phyloP scores from a whole-genome alignment of 2,797 vertebrate genomes.

The Schizopygopsis pylzovi region DNA sequence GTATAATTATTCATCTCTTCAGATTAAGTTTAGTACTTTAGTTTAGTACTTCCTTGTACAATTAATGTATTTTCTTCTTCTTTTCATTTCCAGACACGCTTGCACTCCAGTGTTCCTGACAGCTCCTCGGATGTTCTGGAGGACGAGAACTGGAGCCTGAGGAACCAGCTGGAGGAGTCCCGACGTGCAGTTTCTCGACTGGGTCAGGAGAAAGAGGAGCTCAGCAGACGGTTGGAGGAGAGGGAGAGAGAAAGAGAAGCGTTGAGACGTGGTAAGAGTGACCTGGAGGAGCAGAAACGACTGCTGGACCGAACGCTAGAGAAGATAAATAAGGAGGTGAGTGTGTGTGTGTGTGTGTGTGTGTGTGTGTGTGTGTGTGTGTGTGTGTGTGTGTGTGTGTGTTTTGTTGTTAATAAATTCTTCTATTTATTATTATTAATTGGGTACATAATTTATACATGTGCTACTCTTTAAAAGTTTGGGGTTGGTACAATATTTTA shows the following conservation, averaged over 20 bases:
- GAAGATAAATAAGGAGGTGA: constrained; percentile 91
- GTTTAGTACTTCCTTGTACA: neutral
- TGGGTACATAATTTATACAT: neutral
- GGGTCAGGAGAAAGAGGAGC: constrained; percentile 84
- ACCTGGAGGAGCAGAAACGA: constrained; percentile 93
- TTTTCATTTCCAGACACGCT: constrained; percentile 66
- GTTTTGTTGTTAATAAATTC: neutral
- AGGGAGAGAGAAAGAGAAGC: constrained; percentile 86
- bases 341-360: constrained; percentile 66
- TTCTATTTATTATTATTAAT: neutral
- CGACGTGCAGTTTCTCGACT: constrained; percentile 77
- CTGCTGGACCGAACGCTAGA: constrained; percentile 86
- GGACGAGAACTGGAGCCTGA: constrained; percentile 81
- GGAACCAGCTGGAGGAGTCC: constrained; percentile 85
- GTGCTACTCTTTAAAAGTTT: neutral
- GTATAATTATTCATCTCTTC: neutral
- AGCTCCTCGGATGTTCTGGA: constrained; percentile 79
- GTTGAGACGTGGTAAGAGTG: constrained; percentile 80
- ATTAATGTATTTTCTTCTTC: neutral
- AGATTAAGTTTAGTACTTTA: neutral
- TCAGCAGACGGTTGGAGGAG: constrained; percentile 82
- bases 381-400: too few species aligned
- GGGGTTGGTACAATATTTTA: neutral
- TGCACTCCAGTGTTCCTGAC: constrained; percentile 74
- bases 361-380: constrained; percentile 80